These are phyloP conservation scores for Campoplex capitator DNA, from an alignment of 2,888 invertebrate species.

Conservation along the genomic window DNA sequence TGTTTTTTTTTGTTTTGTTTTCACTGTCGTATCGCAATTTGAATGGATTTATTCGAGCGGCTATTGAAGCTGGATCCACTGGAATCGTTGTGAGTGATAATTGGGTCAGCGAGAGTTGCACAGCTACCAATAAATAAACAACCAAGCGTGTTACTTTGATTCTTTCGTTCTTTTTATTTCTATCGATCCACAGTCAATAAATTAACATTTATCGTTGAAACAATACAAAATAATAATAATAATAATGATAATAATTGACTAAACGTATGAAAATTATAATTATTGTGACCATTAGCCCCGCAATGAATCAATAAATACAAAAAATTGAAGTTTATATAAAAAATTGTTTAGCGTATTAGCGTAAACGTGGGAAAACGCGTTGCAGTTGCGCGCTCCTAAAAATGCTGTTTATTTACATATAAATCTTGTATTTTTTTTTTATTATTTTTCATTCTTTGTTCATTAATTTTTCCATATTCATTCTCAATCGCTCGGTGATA, in stretches of 20 bases:
- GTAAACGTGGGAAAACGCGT: slow-evolving; percentile 38
- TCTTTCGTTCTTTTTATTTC: slow-evolving; percentile 80
- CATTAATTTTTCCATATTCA: slow-evolving; percentile 39
- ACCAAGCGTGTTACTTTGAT: slow-evolving; percentile 61
- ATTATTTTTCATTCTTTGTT: slow-evolving; percentile 15
- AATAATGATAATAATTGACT: slow-evolving; percentile 54
- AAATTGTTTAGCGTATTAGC: slow-evolving; percentile 71
- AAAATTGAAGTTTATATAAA: slow-evolving; percentile 69
- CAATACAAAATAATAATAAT: slow-evolving; percentile 72
- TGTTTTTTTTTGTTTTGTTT: neutral
- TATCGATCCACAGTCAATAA: slow-evolving; percentile 82
- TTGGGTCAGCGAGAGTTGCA: slow-evolving; percentile 20
- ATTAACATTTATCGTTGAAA: slow-evolving; percentile 81
- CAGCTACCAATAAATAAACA: slow-evolving; percentile 1
- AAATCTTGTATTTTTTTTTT: slow-evolving; percentile 39
- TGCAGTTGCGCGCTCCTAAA: slow-evolving; percentile 51
- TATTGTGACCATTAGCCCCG: slow-evolving; percentile 76
- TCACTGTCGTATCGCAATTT: neutral
- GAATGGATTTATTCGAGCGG: neutral
- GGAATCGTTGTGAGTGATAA: neutral
- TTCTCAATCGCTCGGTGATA: slow-evolving; percentile 70
- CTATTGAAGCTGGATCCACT: neutral
- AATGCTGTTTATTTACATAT: slow-evolving; percentile 61
- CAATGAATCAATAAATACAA: slow-evolving; percentile 81
- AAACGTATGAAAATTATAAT: slow-evolving; percentile 71